Evolutionary conservation across 2,888 invertebrate genomes (phyloP), one percentile per base, ranked within the genome.

Genomic region (Lithophane leautieri): DNA sequence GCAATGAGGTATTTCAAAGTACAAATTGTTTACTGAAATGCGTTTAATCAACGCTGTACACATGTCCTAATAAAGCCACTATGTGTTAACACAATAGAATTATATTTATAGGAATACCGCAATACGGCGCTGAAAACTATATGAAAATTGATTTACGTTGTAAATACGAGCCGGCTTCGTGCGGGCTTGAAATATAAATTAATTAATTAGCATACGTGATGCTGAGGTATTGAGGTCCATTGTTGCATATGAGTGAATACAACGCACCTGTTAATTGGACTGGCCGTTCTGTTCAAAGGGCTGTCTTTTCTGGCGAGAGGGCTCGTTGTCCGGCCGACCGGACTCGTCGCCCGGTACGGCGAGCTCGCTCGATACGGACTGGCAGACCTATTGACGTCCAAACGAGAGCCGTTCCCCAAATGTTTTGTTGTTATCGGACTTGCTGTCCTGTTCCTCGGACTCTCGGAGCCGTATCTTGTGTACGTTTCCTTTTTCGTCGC

Each of bases 381-480:
- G 40, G 89, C 89, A 9, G 97, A 94, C 86, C 97, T 95, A 87
- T 94, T 97, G 88, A 96, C 89, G 62, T 97, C 96, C 87, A 97
- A 81, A 85, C 97, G 85, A 89, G 97, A 91, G 8, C 96, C 96
- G 91, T 97, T 92, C 77, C 96, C 94, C 91, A 97, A 91, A 95
- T 97, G 93, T 91, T 97, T 96, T 62, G 94, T 92, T 89, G 97
- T 91, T 93, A 97, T 94, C 72, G 97, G 95, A 90, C 96, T 95
- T 0, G 96, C 95, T 1, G 96, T 96, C 66, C 94, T 91, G 84
- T 96, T 96, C 71, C 95, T 91, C 2, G 96, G 94, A 87, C 95
- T 96, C 80, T 97, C 97, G 0, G 96, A 93, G 6, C 95, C 96
- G 83, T 95, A 96, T 90, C 94, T 91, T 22, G 90, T 89, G 73